A percentile compares a stretch with the other conserved stretches of the same genome.
phyloP scores from a whole-genome alignment of 2,797 vertebrate genomes.

The Salarias fasciatus region DNA sequence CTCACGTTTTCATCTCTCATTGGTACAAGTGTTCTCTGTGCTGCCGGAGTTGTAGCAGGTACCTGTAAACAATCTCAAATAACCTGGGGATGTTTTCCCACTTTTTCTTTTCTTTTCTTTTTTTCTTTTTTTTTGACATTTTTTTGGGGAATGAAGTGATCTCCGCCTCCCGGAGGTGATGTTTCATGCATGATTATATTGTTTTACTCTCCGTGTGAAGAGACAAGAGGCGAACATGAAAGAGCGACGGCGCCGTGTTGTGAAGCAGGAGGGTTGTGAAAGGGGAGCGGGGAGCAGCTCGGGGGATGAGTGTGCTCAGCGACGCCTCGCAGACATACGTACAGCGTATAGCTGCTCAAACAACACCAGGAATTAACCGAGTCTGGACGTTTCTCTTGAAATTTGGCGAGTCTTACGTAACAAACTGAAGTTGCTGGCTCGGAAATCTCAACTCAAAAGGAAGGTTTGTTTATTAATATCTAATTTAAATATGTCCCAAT shows the following conservation, averaged over 20 bases:
- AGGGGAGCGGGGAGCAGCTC: conserved; percentile 69
- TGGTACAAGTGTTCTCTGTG: conserved; percentile 57
- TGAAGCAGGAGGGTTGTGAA: conserved; percentile 68
- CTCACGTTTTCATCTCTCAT: conserved; percentile 70
- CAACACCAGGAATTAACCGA: no score
- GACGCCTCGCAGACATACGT: no score
- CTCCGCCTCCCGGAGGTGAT: conserved; percentile 74
- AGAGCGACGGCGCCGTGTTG: conserved; percentile 76
- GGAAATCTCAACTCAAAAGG: no score
- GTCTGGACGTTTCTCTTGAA: no score
- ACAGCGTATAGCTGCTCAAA: no score
- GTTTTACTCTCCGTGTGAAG: conserved; percentile 76
- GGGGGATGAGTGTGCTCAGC: conserved; percentile 71
- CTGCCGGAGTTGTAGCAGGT: conserved; percentile 48
- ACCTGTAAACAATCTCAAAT: conserved; percentile 78
- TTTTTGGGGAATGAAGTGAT: conserved; percentile 70
- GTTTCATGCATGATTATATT: conserved; percentile 82
- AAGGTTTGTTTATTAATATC: no score
- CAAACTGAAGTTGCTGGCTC: no score
- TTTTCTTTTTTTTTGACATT: conserved; percentile 34
- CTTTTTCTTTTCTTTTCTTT: conserved; percentile 46
- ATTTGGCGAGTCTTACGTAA: no score
- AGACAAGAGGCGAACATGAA: conserved; percentile 79
- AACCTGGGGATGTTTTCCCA: conserved; percentile 78
- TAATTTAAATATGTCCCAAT: no score